Percentiles rank a stretch among this genome's conserved stretches.
phyloP scores from a whole-genome alignment of 2,888 invertebrate genomes.

The Hemistola chrysoprasaria region DNA sequence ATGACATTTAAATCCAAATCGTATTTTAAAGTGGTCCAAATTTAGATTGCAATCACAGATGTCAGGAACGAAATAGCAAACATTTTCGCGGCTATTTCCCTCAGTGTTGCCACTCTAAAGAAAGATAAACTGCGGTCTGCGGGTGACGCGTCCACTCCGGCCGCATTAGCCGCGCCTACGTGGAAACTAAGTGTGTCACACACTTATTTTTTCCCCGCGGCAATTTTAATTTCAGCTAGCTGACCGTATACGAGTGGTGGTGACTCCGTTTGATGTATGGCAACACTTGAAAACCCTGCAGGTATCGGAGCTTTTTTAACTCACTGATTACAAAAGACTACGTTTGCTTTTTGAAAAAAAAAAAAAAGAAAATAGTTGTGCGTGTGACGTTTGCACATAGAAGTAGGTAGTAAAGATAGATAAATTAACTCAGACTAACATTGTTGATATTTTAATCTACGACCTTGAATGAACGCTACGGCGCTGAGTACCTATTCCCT shows the following conservation, averaged over 20 bases:
- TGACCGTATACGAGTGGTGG: constrained; percentile 60
- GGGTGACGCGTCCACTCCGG: constrained; percentile 74
- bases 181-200: constrained; percentile 72
- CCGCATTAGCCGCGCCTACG: constrained; percentile 73
- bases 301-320: constrained; percentile 28
- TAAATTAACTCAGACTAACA: too few relatives aligned
- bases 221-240: constrained; percentile 74
- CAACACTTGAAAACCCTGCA: constrained; percentile 47
- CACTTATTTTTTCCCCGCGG: constrained; percentile 74
- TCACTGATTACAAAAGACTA: constrained; percentile 10
- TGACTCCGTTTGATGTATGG: constrained; percentile 69
- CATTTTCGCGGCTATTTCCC: constrained; percentile 68
- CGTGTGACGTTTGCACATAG: not conserved
- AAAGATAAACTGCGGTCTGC: constrained; percentile 76
- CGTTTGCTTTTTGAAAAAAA: constrained; percentile 14
- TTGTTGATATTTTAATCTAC: too few relatives aligned
- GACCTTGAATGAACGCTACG: too few relatives aligned
- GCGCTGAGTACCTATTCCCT: too few relatives aligned
- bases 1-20: constrained; percentile 13
- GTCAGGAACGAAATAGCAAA: constrained; percentile 67
- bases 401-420: too few relatives aligned
- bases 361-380: too few relatives aligned
- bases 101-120: constrained; percentile 67
- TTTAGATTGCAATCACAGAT: constrained; percentile 31
- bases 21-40: constrained; percentile 36